These are phyloP conservation scores for Phenacoccus solenopsis DNA, from an alignment of 1,140 invertebrate genomes.

Conservation along the genomic window DNA sequence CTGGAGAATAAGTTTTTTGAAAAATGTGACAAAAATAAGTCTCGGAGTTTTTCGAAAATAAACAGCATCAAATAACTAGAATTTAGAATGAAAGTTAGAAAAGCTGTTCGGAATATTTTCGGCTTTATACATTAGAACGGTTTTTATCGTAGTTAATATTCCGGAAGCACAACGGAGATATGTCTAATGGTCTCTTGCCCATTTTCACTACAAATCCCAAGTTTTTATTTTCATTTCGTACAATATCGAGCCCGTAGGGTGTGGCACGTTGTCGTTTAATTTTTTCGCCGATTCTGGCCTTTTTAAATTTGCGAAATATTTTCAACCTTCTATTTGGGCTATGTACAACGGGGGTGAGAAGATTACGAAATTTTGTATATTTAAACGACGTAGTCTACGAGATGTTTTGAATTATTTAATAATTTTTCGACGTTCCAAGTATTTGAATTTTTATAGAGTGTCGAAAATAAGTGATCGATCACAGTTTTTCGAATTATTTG, in stretches of 20 bases:
- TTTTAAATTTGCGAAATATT: too few relatives aligned
- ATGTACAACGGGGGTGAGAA: too few relatives aligned
- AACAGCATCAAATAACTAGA: neutral
- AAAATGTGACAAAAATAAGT: conserved; percentile 3
- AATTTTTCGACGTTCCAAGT: too few relatives aligned
- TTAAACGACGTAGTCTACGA: too few relatives aligned
- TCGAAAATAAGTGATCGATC: too few relatives aligned
- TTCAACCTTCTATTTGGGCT: too few relatives aligned
- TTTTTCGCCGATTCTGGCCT: too few relatives aligned
- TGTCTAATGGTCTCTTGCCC: neutral
- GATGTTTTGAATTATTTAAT: too few relatives aligned
- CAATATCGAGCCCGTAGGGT: neutral
- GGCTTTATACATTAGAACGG: neutral
- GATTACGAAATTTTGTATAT: too few relatives aligned
- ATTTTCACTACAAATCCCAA: conserved; percentile 2
- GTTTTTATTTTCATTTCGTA: neutral
- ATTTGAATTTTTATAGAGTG: too few relatives aligned
- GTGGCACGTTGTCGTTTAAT: neutral
- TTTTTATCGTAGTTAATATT: neutral
- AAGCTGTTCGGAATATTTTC: neutral
- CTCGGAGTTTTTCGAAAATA: neutral
- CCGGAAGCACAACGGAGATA: neutral
- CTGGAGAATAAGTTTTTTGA: neutral
- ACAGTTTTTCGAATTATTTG: too few relatives aligned
- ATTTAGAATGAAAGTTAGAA: neutral